Evolutionary conservation across 2,888 invertebrate genomes (phyloP).

Genomic region (Norana najaformis): DNA sequence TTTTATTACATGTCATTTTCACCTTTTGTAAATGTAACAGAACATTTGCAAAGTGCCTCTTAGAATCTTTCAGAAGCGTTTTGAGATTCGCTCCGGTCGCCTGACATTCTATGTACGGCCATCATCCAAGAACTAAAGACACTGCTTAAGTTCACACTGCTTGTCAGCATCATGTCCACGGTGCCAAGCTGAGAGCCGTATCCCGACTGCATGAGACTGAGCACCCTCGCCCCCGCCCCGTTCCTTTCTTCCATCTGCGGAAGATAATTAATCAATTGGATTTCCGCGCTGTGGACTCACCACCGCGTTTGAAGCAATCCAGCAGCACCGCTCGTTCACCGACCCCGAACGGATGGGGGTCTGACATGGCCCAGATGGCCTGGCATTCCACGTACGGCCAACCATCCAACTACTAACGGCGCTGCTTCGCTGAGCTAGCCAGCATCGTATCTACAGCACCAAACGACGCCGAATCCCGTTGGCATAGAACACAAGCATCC

Average conservation of each 20-base stretch:
- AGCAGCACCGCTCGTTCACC: not conserved
- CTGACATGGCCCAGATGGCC: not conserved
- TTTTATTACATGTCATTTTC: too few species aligned
- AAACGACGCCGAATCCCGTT: not conserved
- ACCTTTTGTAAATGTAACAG: too few species aligned
- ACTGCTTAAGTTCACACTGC: not conserved
- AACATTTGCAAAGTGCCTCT: not conserved
- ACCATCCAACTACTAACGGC: not conserved
- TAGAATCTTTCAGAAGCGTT: too few species aligned
- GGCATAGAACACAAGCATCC: not conserved
- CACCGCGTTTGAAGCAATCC: not conserved
- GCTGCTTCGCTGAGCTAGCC: not conserved
- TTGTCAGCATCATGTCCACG: too few species aligned
- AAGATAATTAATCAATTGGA: conserved; percentile 13
- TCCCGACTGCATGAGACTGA: not conserved
- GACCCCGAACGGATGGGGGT: conserved; percentile 5
- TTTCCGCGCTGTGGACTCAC: not conserved
- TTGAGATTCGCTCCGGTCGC: not conserved
- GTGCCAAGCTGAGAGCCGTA: too few species aligned
- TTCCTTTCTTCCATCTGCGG: not conserved
- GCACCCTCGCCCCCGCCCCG: not conserved
- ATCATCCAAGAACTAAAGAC: not conserved
- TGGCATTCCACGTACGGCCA: not conserved
- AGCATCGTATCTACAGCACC: not conserved
- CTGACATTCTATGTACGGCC: not conserved